These are phyloP conservation scores for Engystomops pustulosus DNA, from an alignment of 2,113 vertebrate genomes.

Conservation along the genomic window DNA sequence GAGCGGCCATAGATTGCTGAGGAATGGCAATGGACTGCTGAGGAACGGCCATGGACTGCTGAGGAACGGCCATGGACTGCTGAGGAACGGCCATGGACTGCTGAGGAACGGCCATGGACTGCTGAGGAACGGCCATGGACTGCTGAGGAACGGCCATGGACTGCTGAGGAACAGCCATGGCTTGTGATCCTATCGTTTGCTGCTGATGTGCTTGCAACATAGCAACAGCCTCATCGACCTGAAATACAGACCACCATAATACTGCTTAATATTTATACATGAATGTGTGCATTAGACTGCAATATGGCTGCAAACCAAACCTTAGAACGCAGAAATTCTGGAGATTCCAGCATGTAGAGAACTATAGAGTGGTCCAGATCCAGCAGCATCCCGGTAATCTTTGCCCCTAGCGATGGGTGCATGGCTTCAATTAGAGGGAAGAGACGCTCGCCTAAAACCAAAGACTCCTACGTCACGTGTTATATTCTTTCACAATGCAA, in stretches of 20 bases:
- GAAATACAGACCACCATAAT: neutral
- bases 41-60: too few species aligned
- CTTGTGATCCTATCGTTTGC: too few species aligned
- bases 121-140: too few species aligned
- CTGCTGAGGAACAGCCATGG: too few species aligned
- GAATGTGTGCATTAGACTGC: neutral
- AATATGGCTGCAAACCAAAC: slow-evolving; percentile 69
- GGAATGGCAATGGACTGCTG: too few species aligned
- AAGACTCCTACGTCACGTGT: neutral
- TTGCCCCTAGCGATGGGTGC: slow-evolving; percentile 95
- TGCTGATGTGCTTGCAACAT: slow-evolving; percentile 98
- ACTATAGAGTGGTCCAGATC: slow-evolving; percentile 98
- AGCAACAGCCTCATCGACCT: slow-evolving; percentile 99
- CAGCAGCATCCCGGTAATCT: slow-evolving; percentile 98
- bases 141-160: too few species aligned
- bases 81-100: too few species aligned
- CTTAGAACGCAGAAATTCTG: slow-evolving; percentile 97
- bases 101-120: too few species aligned
- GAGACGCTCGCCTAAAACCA: slow-evolving; percentile 87
- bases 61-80: too few species aligned
- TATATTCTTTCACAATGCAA: neutral
- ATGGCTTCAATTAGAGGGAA: slow-evolving; percentile 98
- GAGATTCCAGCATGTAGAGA: slow-evolving; percentile 98
- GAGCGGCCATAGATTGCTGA: too few species aligned
- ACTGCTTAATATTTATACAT: too few species aligned